phyloP scores from a whole-genome alignment of 2,797 vertebrate species.

The Corythornis leucogaster region DNA sequence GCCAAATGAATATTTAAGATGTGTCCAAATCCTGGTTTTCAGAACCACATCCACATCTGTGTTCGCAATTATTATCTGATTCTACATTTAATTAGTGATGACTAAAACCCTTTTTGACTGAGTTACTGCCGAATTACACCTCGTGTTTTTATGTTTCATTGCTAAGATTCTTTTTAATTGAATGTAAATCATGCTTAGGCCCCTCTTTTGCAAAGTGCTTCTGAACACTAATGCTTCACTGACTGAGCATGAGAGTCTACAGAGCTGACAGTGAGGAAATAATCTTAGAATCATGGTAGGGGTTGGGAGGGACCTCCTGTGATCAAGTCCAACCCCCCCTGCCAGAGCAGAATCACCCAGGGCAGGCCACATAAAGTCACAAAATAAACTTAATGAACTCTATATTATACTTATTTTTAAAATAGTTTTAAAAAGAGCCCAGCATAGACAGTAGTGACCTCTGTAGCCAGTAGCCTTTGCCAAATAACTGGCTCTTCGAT shows the following conservation, averaged over 20 bases:
- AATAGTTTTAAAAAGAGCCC: background rate
- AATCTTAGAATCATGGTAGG: background rate
- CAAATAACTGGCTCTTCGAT: background rate
- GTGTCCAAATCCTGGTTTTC: background rate
- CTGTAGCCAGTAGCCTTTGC: background rate
- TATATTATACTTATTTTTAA: background rate
- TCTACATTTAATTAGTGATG: constrained; percentile 23
- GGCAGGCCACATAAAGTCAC: no score
- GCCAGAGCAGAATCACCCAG: no score
- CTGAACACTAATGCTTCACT: background rate
- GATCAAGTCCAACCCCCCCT: no score
- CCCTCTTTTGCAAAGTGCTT: background rate
- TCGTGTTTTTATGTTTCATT: background rate
- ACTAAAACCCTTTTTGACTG: constrained; percentile 6
- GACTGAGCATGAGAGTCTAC: background rate
- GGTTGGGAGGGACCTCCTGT: no score
- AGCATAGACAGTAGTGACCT: background rate
- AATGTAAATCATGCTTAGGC: background rate
- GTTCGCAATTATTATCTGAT: constrained; percentile 15
- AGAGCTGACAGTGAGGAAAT: background rate
- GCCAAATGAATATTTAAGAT: background rate
- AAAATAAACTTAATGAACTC: constrained; percentile 1
- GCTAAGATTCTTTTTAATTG: constrained; percentile 22
- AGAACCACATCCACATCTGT: background rate
- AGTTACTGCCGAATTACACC: background rate